Percentiles rank a stretch among this genome's conserved stretches.
phyloP scores from a whole-genome alignment of 2,797 vertebrate genomes.

The Bradypodion pumilum region DNA sequence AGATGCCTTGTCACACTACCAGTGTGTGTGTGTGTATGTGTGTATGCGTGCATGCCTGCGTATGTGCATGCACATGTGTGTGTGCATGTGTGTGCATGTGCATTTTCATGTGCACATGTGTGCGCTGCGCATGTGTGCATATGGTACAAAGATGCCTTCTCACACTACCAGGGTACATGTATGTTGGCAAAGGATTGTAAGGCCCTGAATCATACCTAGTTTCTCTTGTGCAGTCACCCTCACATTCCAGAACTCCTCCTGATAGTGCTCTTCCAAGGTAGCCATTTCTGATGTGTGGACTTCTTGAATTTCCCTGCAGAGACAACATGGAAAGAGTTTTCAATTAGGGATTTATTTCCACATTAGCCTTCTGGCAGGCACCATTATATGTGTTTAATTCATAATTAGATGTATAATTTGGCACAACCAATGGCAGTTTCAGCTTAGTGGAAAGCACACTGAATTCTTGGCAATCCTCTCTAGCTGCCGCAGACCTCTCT shows the following conservation, averaged over 20 bases:
- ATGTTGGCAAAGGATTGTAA: no score
- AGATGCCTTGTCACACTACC: no score
- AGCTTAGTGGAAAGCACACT: background rate
- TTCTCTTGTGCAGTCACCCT: constrained; percentile 58
- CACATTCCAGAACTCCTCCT: constrained; percentile 52
- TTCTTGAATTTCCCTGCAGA: constrained; percentile 54
- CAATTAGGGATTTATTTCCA: background rate
- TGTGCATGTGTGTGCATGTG: no score
- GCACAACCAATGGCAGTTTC: background rate
- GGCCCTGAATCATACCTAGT: constrained; percentile 52
- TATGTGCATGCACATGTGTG: no score
- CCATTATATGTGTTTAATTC: background rate
- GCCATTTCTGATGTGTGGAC: constrained; percentile 42
- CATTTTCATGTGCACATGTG: no score
- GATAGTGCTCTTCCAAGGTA: constrained; percentile 56
- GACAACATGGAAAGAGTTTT: background rate
- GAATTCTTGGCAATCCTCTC: no score
- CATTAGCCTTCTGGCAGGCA: background rate
- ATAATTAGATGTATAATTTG: background rate
- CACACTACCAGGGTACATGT: background rate
- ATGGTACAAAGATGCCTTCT: background rate
- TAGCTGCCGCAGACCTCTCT: no score
- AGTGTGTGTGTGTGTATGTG: no score
- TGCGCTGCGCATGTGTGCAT: background rate
- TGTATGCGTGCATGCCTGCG: no score